Conservation (phyloP, 2,797 vertebrate genomes). For the Acipenser ruthenus region DNA sequence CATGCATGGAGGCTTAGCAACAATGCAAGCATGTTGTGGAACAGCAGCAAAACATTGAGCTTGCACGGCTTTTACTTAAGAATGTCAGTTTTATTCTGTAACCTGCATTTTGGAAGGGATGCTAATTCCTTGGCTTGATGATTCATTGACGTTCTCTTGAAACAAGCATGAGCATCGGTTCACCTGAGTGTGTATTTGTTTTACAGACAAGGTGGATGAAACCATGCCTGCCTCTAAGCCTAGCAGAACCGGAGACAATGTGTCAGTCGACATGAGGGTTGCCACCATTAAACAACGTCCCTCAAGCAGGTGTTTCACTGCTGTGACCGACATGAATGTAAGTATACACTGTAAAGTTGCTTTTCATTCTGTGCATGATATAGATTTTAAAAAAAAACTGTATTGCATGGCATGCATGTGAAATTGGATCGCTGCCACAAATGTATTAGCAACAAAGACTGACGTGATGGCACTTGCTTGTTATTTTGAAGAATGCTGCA, state of each 20-base stretch:
- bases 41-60: conserved; percentile 48
- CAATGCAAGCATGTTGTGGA: conserved; percentile 62
- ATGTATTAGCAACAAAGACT: not conserved
- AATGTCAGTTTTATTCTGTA: conserved; percentile 38
- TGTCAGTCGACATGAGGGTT: conserved; percentile 76
- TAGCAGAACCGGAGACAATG: conserved; percentile 61
- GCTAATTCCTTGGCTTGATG: conserved; percentile 40
- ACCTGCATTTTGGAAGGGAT: conserved; percentile 43
- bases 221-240: conserved; percentile 77
- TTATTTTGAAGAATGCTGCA: not conserved
- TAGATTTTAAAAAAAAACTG: not conserved
- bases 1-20: conserved; percentile 67
- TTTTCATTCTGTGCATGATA: too few species aligned
- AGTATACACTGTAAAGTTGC: conserved; percentile 36
- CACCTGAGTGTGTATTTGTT: conserved; percentile 34
- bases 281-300: conserved; percentile 92
- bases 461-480: not conserved
- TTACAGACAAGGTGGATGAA: conserved; percentile 92
- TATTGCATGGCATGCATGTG: not conserved
- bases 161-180: conserved; percentile 12
- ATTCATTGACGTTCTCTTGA: conserved; percentile 27
- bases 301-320: conserved; percentile 81
- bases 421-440: not conserved
- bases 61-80: conserved; percentile 74
- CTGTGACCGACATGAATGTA: conserved; percentile 80